A percentile compares a stretch with the other conserved stretches of the same genome.
Evolutionary conservation across 2,888 invertebrate genomes (phyloP).

Genomic region (Helicoverpa assulta): DNA sequence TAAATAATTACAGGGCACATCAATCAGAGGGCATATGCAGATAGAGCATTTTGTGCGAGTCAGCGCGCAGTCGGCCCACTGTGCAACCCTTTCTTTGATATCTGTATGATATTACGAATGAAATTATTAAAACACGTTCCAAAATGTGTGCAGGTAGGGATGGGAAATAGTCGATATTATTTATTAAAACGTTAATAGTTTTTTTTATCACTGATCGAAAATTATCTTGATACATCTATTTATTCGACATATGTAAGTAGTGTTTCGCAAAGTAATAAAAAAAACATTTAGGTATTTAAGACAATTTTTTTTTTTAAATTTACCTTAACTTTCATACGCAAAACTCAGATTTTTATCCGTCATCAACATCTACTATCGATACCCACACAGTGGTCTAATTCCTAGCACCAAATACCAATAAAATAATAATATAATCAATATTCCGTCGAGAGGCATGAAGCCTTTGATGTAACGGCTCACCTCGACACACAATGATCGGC

Average conservation of each 20-base stretch:
- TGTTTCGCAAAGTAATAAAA: not conserved
- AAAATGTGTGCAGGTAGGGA: conserved; percentile 71
- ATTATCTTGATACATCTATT: not conserved
- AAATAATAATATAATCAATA: conserved; percentile 64
- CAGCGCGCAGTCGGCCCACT: conserved; percentile 86
- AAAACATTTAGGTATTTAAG: not conserved
- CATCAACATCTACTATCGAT: not conserved
- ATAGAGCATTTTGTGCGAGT: conserved; percentile 89
- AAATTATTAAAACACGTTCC: conserved; percentile 81
- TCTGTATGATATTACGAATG: conserved; percentile 87
- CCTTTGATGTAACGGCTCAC: conserved; percentile 65
- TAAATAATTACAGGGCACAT: conserved; percentile 90
- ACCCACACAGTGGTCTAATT: conserved; percentile 1
- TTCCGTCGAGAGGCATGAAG: conserved; percentile 55
- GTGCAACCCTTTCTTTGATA: conserved; percentile 89
- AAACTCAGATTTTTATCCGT: not conserved
- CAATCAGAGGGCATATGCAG: conserved; percentile 89
- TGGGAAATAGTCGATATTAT: conserved; percentile 64
- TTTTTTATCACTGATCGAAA: not conserved
- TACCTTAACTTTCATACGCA: not conserved
- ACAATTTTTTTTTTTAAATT: not conserved
- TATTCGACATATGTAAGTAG: not conserved
- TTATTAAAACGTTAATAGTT: not conserved
- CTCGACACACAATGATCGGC: conserved; percentile 83
- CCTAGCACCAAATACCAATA: conserved; percentile 30